A percentile compares a stretch with the other conserved stretches of the same genome.
Evolutionary conservation across 2,888 invertebrate species (phyloP).

Genomic region (Drosophila nigricruria): DNA sequence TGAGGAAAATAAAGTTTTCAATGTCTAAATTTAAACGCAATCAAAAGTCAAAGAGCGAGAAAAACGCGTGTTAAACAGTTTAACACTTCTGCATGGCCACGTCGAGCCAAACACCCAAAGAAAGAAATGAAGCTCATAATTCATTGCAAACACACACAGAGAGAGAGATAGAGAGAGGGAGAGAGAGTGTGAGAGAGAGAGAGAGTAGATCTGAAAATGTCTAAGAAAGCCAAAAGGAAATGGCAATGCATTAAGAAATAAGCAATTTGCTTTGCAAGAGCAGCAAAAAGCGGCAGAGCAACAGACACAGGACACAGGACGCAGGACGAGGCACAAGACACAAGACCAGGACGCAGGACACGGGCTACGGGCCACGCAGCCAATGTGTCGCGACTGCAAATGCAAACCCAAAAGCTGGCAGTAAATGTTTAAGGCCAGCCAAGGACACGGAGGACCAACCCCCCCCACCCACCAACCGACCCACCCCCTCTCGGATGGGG

Average conservation of each 20-base stretch:
- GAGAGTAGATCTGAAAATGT: conserved; percentile 40
- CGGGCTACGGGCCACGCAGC: conserved; percentile 45
- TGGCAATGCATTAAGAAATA: conserved; percentile 78
- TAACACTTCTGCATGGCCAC: conserved; percentile 80
- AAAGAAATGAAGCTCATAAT: conserved; percentile 66
- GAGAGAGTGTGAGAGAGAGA: conserved; percentile 4
- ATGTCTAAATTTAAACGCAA: conserved; percentile 31
- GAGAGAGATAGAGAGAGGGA: conserved; percentile 1
- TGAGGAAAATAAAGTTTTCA: conserved; percentile 2
- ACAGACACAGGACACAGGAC: background rate
- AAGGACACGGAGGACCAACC: conserved; percentile 60
- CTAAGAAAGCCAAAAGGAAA: conserved; percentile 78
- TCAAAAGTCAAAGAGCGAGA: conserved; percentile 27
- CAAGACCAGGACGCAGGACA: conserved; percentile 1
- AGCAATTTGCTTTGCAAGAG: conserved; percentile 68
- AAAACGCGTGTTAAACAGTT: conserved; percentile 79
- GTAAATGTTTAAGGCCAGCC: conserved; percentile 64
- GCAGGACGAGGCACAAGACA: background rate
- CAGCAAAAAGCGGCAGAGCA: conserved; percentile 43
- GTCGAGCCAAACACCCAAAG: conserved; percentile 43
- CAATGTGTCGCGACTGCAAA: conserved; percentile 67
- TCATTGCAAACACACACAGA: conserved; percentile 52
- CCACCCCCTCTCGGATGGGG: background rate
- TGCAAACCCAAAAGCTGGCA: conserved; percentile 33
- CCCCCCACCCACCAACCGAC: no score